Evolutionary conservation across 2,888 invertebrate genomes (phyloP), one percentile per base, ranked within the genome.

Genomic region (Acleris cristana): DNA sequence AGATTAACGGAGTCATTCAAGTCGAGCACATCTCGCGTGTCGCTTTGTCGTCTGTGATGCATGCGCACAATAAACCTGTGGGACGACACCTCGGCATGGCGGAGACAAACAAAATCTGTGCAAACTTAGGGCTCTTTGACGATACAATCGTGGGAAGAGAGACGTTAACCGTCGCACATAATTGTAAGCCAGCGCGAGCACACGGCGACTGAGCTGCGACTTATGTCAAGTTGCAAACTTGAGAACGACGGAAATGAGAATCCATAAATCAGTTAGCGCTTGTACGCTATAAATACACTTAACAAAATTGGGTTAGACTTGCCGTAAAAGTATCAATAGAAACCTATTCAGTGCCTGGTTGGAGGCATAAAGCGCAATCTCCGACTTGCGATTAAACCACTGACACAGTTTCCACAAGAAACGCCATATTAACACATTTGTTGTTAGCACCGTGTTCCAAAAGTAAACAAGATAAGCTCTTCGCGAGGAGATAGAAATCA

Each of bases 101-200:
- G 66, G 79, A 83, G 82, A 82, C 81, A 81, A 83, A 80, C 82
- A 85, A 84, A 85, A 84, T 85, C 80, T 83, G 77, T 76, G 83
- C 80, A 82, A 84, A 83, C 81, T 82, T 77, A 77, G 79, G 79
- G 79, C 76, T 75, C 79, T 81, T 76, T 75, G 76, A 79, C 81
- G 86, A 86, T 86, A 88, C 81, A 82, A 88, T 89, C 86, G 90
- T 90, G 90, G 86, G 88, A 90, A 89, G 83, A 88, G 83, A 86
- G 79, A 85, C 82, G 82, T 85, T 85, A 81, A 86, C 40, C 34
- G 84, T 80, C 81, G 80, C 81, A 82, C 80, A 82, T 87, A 86
- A 89, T 89, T 88, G 84, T 87, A 83, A 80, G 79, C 82, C 84
- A 81, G 84, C 82, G 82, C 83, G 83, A 85, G 86, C 82, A 81